These are phyloP conservation scores for Daubentonia madagascariensis DNA, from an alignment of 2,113 vertebrate genomes.

Conservation along the genomic window DNA sequence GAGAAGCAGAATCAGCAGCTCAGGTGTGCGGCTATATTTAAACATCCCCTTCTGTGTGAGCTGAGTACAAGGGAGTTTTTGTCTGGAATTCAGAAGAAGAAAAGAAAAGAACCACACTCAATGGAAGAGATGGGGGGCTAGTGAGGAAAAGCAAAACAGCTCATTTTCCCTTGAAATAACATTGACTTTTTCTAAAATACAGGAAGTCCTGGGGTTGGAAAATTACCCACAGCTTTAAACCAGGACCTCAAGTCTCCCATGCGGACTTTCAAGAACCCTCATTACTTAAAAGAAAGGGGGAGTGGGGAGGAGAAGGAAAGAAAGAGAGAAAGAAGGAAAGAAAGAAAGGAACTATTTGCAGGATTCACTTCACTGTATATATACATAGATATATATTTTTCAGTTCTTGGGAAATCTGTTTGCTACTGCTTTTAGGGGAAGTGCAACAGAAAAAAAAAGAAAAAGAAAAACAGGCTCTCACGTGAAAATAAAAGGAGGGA, in stretches of 20 bases:
- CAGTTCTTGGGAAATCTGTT: slow-evolving; percentile 44
- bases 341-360: slow-evolving; percentile 37
- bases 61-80: slow-evolving; percentile 74
- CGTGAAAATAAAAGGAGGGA: slow-evolving; percentile 54
- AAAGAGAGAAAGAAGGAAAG: neutral
- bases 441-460: slow-evolving; percentile 42
- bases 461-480: slow-evolving; percentile 57
- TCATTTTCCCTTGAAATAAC: slow-evolving; percentile 78
- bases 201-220: slow-evolving; percentile 70
- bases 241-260: slow-evolving; percentile 29
- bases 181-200: slow-evolving; percentile 70
- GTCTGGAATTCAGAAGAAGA: slow-evolving; percentile 60
- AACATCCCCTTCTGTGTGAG: slow-evolving; percentile 63
- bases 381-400: neutral
- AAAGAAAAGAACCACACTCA: slow-evolving; percentile 64
- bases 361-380: neutral
- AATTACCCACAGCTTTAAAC: slow-evolving; percentile 68
- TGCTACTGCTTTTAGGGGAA: slow-evolving; percentile 34
- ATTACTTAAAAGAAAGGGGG: slow-evolving; percentile 8
- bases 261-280: slow-evolving; percentile 32
- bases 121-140: slow-evolving; percentile 32
- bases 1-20: slow-evolving; percentile 64
- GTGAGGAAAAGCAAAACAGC: slow-evolving; percentile 51
- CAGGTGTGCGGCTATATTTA: slow-evolving; percentile 80
- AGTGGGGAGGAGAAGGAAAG: neutral